These are phyloP conservation scores for Lepidonotus clava DNA, from an alignment of 2,888 invertebrate genomes.

Conservation along the genomic window DNA sequence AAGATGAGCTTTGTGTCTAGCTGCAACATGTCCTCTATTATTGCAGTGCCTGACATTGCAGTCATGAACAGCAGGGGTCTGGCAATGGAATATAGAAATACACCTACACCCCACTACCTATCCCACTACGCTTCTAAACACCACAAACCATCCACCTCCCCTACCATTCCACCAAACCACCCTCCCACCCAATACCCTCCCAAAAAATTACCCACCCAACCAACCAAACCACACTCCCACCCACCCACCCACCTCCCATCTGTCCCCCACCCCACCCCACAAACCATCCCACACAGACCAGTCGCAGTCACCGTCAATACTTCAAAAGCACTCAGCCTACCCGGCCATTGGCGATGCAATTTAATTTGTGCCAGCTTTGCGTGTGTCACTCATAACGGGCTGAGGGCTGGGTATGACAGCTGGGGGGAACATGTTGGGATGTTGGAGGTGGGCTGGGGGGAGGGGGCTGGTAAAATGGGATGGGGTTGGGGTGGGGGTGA, in stretches of 20 bases:
- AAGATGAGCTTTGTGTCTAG: no score
- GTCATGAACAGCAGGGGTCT: no score
- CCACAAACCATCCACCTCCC: background rate
- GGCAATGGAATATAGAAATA: no score
- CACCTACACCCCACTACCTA: background rate
- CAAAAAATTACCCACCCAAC: background rate
- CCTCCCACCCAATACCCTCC: background rate
- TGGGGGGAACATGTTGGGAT: background rate
- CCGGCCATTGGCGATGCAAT: constrained; percentile 28
- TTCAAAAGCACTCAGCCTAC: constrained; percentile 25
- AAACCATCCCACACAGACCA: background rate
- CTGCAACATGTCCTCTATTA: no score
- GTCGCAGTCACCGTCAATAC: background rate
- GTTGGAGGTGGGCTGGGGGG: background rate
- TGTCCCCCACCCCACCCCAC: background rate
- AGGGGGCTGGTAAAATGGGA: no score
- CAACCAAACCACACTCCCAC: background rate
- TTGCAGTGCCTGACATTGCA: no score
- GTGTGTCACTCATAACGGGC: constrained; percentile 24
- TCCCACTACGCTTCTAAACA: background rate
- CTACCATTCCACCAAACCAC: background rate
- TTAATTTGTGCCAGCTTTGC: constrained; percentile 35
- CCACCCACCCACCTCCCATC: background rate
- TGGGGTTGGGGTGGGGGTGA: no score
- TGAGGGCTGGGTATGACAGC: constrained; percentile 34